A percentile compares a stretch with the other conserved stretches of the same genome.
These are phyloP conservation scores for Cynodonichthys magdalenae DNA, from an alignment of 2,797 vertebrate genomes.

Conservation along the genomic window DNA sequence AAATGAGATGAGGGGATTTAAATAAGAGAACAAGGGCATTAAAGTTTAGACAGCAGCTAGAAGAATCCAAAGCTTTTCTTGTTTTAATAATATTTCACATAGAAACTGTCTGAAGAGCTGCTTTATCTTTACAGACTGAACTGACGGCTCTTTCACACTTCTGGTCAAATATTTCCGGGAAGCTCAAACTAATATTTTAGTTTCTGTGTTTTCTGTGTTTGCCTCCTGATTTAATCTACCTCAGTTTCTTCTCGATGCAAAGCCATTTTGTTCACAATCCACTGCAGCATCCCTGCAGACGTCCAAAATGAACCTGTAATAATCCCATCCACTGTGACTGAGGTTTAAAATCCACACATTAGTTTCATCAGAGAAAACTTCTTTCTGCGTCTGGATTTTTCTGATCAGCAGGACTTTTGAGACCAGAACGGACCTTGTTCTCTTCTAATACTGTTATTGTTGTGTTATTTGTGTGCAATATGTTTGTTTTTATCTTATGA, in stretches of 20 bases:
- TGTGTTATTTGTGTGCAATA: conserved; percentile 69
- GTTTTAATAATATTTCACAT: not conserved
- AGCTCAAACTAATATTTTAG: conserved; percentile 13
- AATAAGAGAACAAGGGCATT: conserved; percentile 15
- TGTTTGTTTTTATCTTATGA: conserved; percentile 44
- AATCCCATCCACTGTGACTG: conserved; percentile 29
- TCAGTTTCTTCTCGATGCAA: conserved; percentile 70
- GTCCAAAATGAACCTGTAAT: conserved; percentile 4
- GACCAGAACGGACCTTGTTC: conserved; percentile 46
- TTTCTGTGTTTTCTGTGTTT: conserved; percentile 28
- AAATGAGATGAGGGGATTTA: not conserved
- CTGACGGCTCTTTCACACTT: conserved; percentile 16
- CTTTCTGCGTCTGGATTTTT: conserved; percentile 5
- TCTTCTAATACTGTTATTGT: conserved; percentile 41
- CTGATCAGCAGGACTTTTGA: conserved; percentile 25
- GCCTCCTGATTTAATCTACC: conserved; percentile 77
- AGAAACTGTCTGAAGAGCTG: not conserved
- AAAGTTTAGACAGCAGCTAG: conserved; percentile 5
- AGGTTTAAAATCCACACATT: conserved; percentile 19
- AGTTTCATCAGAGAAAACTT: conserved; percentile 7
- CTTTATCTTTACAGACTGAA: conserved; percentile 11
- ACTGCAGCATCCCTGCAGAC: conserved; percentile 26
- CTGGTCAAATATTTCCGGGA: conserved; percentile 8
- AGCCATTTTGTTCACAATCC: conserved; percentile 36
- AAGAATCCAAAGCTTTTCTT: conserved; percentile 24